A percentile compares a stretch with the other conserved stretches of the same genome.
Evolutionary conservation across 2,113 vertebrate species (phyloP).

Genomic region (Myotis lucifugus): DNA sequence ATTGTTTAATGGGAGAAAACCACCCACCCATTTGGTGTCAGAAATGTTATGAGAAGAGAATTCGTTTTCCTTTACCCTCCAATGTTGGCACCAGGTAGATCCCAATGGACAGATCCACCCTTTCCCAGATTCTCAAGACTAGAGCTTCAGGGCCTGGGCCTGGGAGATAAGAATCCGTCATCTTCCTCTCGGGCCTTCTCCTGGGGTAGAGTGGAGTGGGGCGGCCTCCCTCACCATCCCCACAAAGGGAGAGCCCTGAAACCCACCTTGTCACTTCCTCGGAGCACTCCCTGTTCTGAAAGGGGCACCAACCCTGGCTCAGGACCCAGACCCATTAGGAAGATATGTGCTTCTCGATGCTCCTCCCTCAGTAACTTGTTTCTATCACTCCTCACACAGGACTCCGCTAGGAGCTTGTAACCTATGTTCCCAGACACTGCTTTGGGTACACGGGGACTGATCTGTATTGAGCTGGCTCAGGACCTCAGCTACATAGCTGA

Average conservation of each 20-base stretch:
- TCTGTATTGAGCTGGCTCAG: neutral
- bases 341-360: fast-evolving
- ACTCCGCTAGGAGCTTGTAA: neutral
- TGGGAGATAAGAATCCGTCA: neutral
- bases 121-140: neutral
- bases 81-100: neutral
- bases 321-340: neutral
- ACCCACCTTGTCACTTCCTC: neutral
- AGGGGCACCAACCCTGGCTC: no score
- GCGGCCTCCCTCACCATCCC: neutral
- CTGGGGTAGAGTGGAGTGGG: fast-evolving
- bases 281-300: neutral
- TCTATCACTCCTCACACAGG: neutral
- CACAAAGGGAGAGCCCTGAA: neutral
- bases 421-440: neutral
- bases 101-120: fast-evolving
- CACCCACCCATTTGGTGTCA: neutral
- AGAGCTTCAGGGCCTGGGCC: neutral
- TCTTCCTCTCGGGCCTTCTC: neutral
- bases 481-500: neutral
- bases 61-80: neutral
- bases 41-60: neutral
- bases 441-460: neutral
- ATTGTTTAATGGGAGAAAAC: neutral
- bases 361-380: neutral